Conservation (phyloP, 2,888 invertebrate species). For the Leucoptera coffeella region DNA sequence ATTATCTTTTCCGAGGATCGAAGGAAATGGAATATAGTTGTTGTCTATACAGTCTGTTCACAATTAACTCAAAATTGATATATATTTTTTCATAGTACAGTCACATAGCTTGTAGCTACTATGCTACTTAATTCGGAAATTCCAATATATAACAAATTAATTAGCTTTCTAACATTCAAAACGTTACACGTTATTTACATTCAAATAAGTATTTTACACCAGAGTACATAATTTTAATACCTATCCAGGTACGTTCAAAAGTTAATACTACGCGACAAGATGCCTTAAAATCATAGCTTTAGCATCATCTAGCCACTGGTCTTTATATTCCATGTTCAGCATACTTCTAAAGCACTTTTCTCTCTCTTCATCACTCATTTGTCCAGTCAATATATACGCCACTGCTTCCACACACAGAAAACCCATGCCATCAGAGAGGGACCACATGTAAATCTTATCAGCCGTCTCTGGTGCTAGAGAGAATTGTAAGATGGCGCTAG, state of each 20-base stretch:
- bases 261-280: conserved; percentile 17
- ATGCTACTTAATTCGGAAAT: too few relatives aligned
- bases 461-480: conserved; percentile 40
- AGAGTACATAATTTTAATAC: neutral
- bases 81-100: too few relatives aligned
- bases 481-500: conserved; percentile 48
- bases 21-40: too few relatives aligned
- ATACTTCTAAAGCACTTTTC: conserved; percentile 38
- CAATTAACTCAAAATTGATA: too few relatives aligned
- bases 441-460: conserved; percentile 55
- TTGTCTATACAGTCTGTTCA: too few relatives aligned
- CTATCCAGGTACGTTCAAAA: neutral
- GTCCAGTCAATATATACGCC: conserved; percentile 49
- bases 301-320: conserved; percentile 52
- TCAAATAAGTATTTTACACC: too few relatives aligned
- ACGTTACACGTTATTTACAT: too few relatives aligned
- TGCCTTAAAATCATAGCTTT: conserved; percentile 35
- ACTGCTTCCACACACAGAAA: conserved; percentile 54
- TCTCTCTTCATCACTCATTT: conserved; percentile 36
- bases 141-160: too few relatives aligned
- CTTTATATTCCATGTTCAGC: conserved; percentile 41
- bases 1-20: too few relatives aligned
- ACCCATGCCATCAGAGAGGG: conserved; percentile 55
- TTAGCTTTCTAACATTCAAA: too few relatives aligned
- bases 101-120: too few relatives aligned